Conservation (phyloP, 2,888 invertebrate species). For the Tachina grossa region DNA sequence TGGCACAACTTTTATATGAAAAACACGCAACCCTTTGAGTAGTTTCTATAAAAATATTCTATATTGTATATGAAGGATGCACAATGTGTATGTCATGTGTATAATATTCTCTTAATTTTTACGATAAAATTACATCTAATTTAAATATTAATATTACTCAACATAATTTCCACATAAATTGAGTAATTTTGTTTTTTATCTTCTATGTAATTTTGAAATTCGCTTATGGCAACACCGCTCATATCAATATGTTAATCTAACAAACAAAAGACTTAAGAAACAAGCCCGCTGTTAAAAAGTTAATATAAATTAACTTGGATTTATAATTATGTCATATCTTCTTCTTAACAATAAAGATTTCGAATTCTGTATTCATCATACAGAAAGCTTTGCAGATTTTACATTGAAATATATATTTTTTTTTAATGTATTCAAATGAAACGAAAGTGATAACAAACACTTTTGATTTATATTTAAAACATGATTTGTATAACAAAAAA, state of each 20-base stretch:
- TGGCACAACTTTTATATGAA: too few relatives aligned
- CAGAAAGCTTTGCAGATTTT: neutral
- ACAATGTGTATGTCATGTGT: too few relatives aligned
- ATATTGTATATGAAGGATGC: too few relatives aligned
- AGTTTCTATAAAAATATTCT: too few relatives aligned
- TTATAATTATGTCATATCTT: neutral
- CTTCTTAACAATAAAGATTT: neutral
- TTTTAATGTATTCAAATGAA: constrained; percentile 7
- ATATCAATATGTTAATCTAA: neutral
- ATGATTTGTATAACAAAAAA: constrained; percentile 36
- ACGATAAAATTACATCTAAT: too few relatives aligned
- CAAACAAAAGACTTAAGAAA: constrained; percentile 58
- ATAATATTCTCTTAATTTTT: too few relatives aligned
- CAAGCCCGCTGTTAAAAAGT: constrained; percentile 9
- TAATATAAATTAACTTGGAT: constrained; percentile 1
- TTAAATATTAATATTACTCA: too few relatives aligned
- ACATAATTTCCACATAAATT: neutral
- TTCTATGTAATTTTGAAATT: neutral
- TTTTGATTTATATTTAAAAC: constrained; percentile 62
- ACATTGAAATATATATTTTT: too few relatives aligned
- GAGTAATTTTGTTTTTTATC: neutral
- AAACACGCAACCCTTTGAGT: too few relatives aligned
- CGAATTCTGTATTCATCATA: neutral
- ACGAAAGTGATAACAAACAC: constrained; percentile 18
- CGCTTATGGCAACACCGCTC: neutral